Evolutionary conservation across 2,888 invertebrate species (phyloP).

Genomic region (Octonoba sinensis): DNA sequence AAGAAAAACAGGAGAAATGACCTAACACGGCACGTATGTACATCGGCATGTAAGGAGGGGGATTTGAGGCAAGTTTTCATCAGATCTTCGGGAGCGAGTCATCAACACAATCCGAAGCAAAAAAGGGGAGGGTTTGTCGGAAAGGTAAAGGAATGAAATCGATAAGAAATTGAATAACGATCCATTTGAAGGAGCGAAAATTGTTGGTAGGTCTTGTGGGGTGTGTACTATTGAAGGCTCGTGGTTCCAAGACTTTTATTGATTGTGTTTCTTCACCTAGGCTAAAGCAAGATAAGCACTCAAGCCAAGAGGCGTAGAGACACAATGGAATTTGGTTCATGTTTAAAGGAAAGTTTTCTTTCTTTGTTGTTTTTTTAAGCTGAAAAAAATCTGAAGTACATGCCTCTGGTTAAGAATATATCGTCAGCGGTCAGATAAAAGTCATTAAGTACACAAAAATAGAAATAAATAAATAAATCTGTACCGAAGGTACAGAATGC

Average conservation of each 20-base stretch:
- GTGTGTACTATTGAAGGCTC: constrained; percentile 21
- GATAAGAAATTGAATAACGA: constrained; percentile 61
- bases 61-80: constrained; percentile 21
- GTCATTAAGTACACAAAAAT: no score
- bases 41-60: no score
- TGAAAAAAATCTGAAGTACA: no score
- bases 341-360: no score
- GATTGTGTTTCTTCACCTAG: constrained; percentile 10
- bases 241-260: constrained; percentile 26
- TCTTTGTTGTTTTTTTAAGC: no score
- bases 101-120: constrained; percentile 45
- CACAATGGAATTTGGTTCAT: no score
- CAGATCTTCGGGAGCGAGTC: constrained; percentile 42
- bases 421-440: no score
- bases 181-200: constrained; percentile 18
- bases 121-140: constrained; percentile 12
- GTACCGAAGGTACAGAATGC: no score
- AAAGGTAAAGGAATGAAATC: constrained; percentile 17
- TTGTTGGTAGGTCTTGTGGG: constrained; percentile 12
- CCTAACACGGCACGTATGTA: constrained; percentile 3
- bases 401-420: no score
- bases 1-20: not conserved
- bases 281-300: not conserved
- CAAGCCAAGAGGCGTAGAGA: not conserved
- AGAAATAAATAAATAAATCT: no score